These are phyloP conservation scores for Yponomeuta malinellus DNA, from an alignment of 2,888 invertebrate species.

Conservation along the genomic window DNA sequence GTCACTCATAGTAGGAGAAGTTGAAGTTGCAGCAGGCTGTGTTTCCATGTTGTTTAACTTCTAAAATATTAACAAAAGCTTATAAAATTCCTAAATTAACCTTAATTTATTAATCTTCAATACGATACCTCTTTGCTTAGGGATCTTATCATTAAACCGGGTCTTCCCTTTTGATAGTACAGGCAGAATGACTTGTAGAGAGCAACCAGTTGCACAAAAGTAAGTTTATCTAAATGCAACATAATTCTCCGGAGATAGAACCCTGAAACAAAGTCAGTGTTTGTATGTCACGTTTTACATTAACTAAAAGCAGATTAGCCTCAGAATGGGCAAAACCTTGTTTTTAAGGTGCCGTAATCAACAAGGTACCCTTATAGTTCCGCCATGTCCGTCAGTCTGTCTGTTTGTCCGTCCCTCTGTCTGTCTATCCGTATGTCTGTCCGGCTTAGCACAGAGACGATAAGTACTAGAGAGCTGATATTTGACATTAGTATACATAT, in stretches of 20 bases:
- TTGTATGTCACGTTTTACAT: too few relatives aligned
- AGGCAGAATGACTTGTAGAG: constrained; percentile 82
- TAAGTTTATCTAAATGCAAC: constrained; percentile 87
- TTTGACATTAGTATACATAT: too few relatives aligned
- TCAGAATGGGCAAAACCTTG: too few relatives aligned
- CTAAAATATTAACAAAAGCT: constrained; percentile 32
- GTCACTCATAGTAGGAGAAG: constrained; percentile 43
- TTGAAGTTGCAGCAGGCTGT: constrained; percentile 33
- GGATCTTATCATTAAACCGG: constrained; percentile 65
- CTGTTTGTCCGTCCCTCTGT: too few relatives aligned
- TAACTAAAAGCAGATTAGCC: too few relatives aligned
- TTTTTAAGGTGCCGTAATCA: too few relatives aligned
- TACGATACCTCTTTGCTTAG: constrained; percentile 62
- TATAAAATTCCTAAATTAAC: constrained; percentile 2
- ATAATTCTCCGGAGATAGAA: constrained; percentile 88
- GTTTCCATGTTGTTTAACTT: constrained; percentile 65
- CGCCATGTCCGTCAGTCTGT: too few relatives aligned
- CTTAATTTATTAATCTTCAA: too few relatives aligned
- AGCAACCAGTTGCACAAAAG: constrained; percentile 87
- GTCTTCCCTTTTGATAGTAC: constrained; percentile 79
- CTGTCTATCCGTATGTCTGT: too few relatives aligned
- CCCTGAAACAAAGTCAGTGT: constrained; percentile 67
- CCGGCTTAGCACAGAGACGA: too few relatives aligned
- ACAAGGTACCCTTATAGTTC: too few relatives aligned
- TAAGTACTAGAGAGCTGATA: too few relatives aligned